Percentiles rank a stretch among this genome's conserved stretches.
Evolutionary conservation across 2,797 vertebrate species (phyloP).

Genomic region (Typhlichthys eigenmanni): DNA sequence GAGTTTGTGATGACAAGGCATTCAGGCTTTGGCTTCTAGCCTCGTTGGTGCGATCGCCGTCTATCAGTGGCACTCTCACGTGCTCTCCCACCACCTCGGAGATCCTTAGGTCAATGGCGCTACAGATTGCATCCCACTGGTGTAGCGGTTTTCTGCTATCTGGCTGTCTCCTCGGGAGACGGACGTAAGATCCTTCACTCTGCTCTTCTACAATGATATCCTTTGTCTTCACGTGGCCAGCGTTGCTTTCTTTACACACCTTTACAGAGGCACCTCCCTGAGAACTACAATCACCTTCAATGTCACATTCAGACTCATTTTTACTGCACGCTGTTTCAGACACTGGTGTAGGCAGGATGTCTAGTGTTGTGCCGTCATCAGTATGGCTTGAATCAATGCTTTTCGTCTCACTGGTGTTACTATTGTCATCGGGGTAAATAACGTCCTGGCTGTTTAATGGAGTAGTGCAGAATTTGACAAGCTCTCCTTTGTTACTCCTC

Average conservation of each 20-base stretch:
- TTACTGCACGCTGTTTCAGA: conserved; percentile 24
- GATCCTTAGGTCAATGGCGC: conserved; percentile 76
- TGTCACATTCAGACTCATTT: conserved; percentile 13
- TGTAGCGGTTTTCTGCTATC: conserved; percentile 32
- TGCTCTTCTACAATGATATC: conserved; percentile 11
- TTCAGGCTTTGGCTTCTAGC: conserved; percentile 40
- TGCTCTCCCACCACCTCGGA: conserved; percentile 77
- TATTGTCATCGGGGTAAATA: conserved; percentile 37
- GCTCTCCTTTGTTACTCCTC: conserved; percentile 50
- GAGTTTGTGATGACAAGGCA: conserved; percentile 16
- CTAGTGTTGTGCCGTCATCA: conserved; percentile 21
- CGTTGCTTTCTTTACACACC: conserved; percentile 14
- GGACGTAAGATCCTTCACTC: neutral
- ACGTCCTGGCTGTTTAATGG: conserved; percentile 32
- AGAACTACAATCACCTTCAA: conserved; percentile 10
- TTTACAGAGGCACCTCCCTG: conserved; percentile 12
- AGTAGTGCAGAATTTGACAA: conserved; percentile 36
- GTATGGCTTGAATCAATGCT: conserved; percentile 29
- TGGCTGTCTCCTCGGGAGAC: conserved; percentile 18
- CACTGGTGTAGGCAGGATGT: conserved; percentile 12
- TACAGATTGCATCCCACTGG: conserved; percentile 64
- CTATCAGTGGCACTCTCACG: conserved; percentile 44
- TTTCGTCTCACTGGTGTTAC: conserved; percentile 42
- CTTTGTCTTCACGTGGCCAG: conserved; percentile 13
- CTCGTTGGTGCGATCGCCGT: conserved; percentile 8